Evolutionary conservation across 2,888 invertebrate species (phyloP).

Genomic region (Nemapogon koenigi): DNA sequence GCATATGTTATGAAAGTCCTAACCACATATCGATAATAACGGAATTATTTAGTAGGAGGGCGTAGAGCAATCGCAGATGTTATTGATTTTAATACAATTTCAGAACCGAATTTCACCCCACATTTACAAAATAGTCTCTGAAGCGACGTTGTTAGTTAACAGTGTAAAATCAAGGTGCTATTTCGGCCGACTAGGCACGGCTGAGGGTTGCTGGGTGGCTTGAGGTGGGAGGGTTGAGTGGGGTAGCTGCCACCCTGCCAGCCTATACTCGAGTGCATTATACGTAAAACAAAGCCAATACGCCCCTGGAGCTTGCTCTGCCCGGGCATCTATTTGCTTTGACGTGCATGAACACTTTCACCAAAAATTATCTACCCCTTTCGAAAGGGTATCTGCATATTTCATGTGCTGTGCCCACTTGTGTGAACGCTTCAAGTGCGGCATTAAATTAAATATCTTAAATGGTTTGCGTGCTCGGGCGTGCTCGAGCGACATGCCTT

Average conservation of each 20-base stretch:
- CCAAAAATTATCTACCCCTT: neutral
- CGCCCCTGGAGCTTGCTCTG: conserved; percentile 22
- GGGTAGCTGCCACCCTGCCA: conserved; percentile 15
- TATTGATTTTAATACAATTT: no score
- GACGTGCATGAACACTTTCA: conserved; percentile 39
- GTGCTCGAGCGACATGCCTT: no score
- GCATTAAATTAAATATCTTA: no score
- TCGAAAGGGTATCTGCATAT: conserved; percentile 9
- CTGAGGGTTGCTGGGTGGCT: conserved; percentile 20
- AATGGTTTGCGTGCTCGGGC: no score
- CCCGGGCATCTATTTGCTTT: conserved; percentile 38
- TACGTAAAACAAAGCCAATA: conserved; percentile 39
- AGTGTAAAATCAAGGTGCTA: conserved; percentile 42
- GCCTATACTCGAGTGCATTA: conserved; percentile 54
- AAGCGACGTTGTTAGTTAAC: no score
- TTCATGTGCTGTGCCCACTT: conserved; percentile 5
- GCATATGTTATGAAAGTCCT: no score
- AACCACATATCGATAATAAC: no score
- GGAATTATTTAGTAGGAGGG: no score
- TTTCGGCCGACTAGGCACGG: conserved; percentile 21
- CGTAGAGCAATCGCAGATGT: no score
- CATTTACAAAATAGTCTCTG: no score
- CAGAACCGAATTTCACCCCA: no score
- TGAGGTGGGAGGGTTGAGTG: conserved; percentile 16
- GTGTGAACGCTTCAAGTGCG: no score